These are phyloP conservation scores for Mastomys coucha DNA, from an alignment of 2,113 vertebrate genomes.

Conservation along the genomic window DNA sequence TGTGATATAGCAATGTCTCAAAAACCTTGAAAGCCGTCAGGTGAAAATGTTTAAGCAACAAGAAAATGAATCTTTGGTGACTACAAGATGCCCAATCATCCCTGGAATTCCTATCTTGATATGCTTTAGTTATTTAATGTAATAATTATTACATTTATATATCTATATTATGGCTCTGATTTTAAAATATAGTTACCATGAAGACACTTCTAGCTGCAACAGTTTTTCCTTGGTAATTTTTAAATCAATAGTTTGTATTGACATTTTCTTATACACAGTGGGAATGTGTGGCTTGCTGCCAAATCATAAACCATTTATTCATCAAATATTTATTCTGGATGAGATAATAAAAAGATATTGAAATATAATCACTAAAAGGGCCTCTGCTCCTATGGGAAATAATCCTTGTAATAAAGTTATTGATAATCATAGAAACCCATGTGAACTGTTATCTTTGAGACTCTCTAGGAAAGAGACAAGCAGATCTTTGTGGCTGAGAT, in stretches of 20 bases:
- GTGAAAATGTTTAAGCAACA: background rate
- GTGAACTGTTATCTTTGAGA: background rate
- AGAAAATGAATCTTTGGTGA: background rate
- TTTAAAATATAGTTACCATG: background rate
- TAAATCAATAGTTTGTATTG: background rate
- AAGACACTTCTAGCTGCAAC: background rate
- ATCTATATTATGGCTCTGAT: background rate
- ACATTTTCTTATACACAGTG: background rate
- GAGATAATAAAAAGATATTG: background rate
- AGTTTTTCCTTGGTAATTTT: slow-evolving; percentile 10
- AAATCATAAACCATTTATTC: background rate
- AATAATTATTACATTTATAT: background rate
- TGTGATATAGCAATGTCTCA: background rate
- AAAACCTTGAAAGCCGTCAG: background rate
- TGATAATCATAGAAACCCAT: background rate
- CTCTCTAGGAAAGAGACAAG: background rate
- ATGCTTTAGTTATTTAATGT: background rate
- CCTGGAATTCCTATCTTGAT: background rate
- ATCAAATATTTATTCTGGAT: slow-evolving; percentile 27
- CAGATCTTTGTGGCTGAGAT: background rate
- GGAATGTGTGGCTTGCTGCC: background rate
- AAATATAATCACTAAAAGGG: background rate
- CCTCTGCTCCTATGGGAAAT: background rate
- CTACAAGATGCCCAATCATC: background rate
- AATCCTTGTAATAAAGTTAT: background rate